A percentile compares a stretch with the other conserved stretches of the same genome.
These are phyloP conservation scores for Andinoacara biseriatus DNA, from an alignment of 2,113 vertebrate genomes.

Conservation along the genomic window DNA sequence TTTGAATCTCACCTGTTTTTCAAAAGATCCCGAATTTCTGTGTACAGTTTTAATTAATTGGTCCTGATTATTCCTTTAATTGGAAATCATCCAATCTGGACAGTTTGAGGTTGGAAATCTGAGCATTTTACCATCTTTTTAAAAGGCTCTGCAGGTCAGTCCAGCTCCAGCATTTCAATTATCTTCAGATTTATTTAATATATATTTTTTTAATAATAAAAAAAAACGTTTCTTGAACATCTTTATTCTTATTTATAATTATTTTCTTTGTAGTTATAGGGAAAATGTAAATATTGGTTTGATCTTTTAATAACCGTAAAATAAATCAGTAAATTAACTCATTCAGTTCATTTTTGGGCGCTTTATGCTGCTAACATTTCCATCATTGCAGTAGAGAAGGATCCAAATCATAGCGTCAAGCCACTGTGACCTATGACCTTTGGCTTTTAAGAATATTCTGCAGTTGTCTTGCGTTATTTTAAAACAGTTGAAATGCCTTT, in stretches of 20 bases:
- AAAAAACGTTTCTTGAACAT: rapidly evolving
- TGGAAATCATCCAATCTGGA: not conserved
- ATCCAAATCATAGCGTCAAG: not conserved
- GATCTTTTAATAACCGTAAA: not conserved
- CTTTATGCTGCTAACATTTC: not conserved
- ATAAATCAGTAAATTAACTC: not conserved
- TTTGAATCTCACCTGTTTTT: not conserved
- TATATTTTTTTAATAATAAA: not conserved
- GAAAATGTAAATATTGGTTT: not conserved
- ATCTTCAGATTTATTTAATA: not conserved
- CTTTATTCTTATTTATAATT: not conserved
- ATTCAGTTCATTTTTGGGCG: not conserved
- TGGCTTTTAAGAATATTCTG: not conserved
- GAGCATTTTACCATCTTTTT: not conserved
- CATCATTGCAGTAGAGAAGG: not conserved
- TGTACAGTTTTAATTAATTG: not conserved
- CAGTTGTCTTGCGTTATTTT: not conserved
- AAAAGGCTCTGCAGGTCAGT: too few relatives aligned
- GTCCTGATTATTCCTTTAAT: not conserved
- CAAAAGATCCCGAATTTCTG: not conserved
- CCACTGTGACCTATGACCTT: constrained; percentile 44
- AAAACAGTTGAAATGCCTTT: not conserved
- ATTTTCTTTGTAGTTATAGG: not conserved
- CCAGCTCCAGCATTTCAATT: too few relatives aligned
- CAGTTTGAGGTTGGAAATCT: not conserved